Conservation (phyloP, 1,140 invertebrate genomes). For the Hetaerina americana region DNA sequence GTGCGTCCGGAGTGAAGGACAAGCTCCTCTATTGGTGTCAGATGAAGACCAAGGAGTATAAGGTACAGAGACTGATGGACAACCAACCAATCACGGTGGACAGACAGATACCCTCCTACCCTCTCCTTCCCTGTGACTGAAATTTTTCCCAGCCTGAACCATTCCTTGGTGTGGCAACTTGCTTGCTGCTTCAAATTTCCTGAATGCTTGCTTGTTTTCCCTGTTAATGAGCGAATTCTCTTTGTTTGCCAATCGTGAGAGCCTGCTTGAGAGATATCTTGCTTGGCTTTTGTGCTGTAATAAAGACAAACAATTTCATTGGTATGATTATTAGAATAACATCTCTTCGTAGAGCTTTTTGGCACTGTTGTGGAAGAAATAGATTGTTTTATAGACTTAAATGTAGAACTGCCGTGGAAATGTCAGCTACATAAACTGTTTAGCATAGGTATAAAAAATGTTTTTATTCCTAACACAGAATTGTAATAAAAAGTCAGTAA, state of each 20-base stretch:
- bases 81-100: background rate
- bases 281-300: too few species aligned
- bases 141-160: constrained; percentile 1
- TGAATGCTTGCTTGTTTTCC: background rate
- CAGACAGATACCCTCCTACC: background rate
- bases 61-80: constrained; percentile 43
- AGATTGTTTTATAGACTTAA: too few species aligned
- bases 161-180: background rate
- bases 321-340: too few species aligned
- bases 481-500: too few species aligned
- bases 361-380: too few species aligned
- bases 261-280: background rate
- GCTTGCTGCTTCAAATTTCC: background rate
- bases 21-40: constrained; percentile 90
- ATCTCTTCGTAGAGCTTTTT: too few species aligned
- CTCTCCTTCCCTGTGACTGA: constrained; percentile 3
- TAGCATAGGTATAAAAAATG: too few species aligned
- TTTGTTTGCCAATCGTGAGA: background rate
- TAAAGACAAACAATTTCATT: too few species aligned
- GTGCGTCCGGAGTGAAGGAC: constrained; percentile 88
- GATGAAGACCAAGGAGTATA: constrained; percentile 89
- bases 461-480: too few species aligned
- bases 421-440: too few species aligned
- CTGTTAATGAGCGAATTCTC: background rate
- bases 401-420: too few species aligned